phyloP scores from a whole-genome alignment of 2,797 vertebrate species.

The Argyrosomus regius region DNA sequence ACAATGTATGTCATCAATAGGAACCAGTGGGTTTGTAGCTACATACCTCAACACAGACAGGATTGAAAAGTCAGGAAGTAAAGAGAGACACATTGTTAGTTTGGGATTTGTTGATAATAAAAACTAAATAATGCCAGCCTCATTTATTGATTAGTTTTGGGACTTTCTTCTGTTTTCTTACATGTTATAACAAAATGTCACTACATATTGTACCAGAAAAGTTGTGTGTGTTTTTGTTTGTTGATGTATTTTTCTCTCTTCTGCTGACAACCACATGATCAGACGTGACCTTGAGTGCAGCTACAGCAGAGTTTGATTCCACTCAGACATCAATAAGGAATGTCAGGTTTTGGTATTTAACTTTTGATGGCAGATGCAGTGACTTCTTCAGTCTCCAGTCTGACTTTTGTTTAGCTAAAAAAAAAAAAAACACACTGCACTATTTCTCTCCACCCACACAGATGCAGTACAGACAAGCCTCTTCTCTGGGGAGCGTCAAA shows the following conservation, averaged over 20 bases:
- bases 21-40: too few species aligned
- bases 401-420: background rate
- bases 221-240: background rate
- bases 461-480: conserved; percentile 18
- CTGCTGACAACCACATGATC: conserved; percentile 5
- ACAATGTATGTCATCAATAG: too few species aligned
- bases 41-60: too few species aligned
- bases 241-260: conserved; percentile 1
- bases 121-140: too few species aligned
- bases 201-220: background rate
- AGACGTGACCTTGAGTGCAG: conserved; percentile 13
- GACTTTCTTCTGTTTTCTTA: background rate
- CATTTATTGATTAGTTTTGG: too few species aligned
- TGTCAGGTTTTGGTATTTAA: conserved; percentile 21
- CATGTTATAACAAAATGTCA: background rate
- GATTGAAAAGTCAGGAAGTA: too few species aligned
- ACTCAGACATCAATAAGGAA: conserved; percentile 1
- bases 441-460: conserved; percentile 15
- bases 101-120: background rate
- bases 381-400: conserved; percentile 24
- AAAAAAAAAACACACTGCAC: background rate
- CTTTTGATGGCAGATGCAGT: conserved; percentile 22
- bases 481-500: conserved; percentile 41
- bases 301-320: conserved; percentile 5
- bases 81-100: background rate